These are phyloP conservation scores for Graphium colonna DNA, from an alignment of 2,888 invertebrate genomes.

Conservation along the genomic window DNA sequence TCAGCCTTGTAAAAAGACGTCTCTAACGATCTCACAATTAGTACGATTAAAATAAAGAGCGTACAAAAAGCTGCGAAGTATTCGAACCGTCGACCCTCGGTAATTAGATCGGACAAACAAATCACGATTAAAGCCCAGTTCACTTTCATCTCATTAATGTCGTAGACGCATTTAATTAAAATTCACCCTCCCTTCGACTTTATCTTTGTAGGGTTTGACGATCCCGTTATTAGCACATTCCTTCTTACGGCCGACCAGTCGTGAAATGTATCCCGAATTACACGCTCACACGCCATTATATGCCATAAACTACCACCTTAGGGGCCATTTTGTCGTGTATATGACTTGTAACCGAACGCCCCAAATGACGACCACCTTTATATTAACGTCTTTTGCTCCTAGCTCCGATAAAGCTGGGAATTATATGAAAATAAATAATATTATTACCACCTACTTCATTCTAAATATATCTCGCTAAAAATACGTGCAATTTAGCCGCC, in stretches of 20 bases:
- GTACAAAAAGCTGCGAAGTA: constrained; percentile 28
- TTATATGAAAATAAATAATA: constrained; percentile 21
- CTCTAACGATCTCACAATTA: constrained; percentile 10
- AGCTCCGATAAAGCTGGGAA: constrained; percentile 21
- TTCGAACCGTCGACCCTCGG: constrained; percentile 39
- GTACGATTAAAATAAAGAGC: constrained; percentile 22
- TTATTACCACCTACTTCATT: not conserved
- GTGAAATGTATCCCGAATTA: constrained; percentile 29
- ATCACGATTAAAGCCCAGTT: constrained; percentile 69
- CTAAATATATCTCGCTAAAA: not conserved
- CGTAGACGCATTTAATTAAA: constrained; percentile 75
- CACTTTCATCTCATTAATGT: constrained; percentile 75
- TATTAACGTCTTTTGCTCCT: constrained; percentile 31
- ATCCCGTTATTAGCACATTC: constrained; percentile 73
- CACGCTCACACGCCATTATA: constrained; percentile 15
- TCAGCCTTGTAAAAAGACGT: constrained; percentile 18
- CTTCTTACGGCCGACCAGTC: constrained; percentile 30
- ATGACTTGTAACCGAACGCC: constrained; percentile 4
- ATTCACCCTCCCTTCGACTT: constrained; percentile 65
- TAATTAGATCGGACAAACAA: constrained; percentile 69
- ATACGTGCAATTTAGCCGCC: not conserved
- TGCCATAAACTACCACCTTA: constrained; percentile 12
- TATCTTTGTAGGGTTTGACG: constrained; percentile 62
- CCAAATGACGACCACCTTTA: constrained; percentile 2
- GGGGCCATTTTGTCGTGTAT: constrained; percentile 14